Evolutionary conservation across 2,888 invertebrate genomes (phyloP), one percentile per base, ranked within the genome.

Genomic region (Ophonus ardosiacus): DNA sequence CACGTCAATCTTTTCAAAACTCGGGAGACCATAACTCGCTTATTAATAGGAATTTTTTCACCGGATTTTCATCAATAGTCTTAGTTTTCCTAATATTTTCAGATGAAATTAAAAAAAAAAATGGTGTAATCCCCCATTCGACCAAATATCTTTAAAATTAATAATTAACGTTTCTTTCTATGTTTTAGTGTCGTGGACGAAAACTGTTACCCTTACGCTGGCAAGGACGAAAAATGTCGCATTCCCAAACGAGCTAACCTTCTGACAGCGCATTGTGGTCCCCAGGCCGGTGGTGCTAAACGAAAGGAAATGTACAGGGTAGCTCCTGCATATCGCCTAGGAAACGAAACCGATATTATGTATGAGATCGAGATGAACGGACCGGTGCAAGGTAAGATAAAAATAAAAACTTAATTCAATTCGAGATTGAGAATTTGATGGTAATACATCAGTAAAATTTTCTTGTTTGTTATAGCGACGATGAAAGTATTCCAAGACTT

Each of bases 401-500:
- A 57, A 61, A 18, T 24, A 24, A 24, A 24, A 24, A 24, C 24
- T 24, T 24, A 1, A 24, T 2, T 1, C 24, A 24, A n/a, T n/a
- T n/a, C n/a, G n/a, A n/a, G n/a, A n/a, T n/a, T n/a, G n/a, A n/a
- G n/a, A n/a, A n/a, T n/a, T 31, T 63, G 43, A 13, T 51, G 43
- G 24, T 15, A 59, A 59, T 59, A 59, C 1, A 4, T 51, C 43
- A 51, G 51, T 5, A 65, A 81, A 61, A 82, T 80, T 15, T 83
- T 86, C 84, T 7, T 63, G 13, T 63, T 63, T 63, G 24, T 63
- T 24, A 65, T 92, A 96, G 98, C 98, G 0, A 95, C 97, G 13
- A 96, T 98, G 95, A 94, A 94, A 86, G 97, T 99, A 0, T 94
- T 96, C 90, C 96, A 97, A 88, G 98, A 99, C 91, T 98, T 99